Percentiles rank a stretch among this genome's conserved stretches.
Evolutionary conservation across 2,888 invertebrate genomes (phyloP).

Genomic region (Heterodera filipjevi): DNA sequence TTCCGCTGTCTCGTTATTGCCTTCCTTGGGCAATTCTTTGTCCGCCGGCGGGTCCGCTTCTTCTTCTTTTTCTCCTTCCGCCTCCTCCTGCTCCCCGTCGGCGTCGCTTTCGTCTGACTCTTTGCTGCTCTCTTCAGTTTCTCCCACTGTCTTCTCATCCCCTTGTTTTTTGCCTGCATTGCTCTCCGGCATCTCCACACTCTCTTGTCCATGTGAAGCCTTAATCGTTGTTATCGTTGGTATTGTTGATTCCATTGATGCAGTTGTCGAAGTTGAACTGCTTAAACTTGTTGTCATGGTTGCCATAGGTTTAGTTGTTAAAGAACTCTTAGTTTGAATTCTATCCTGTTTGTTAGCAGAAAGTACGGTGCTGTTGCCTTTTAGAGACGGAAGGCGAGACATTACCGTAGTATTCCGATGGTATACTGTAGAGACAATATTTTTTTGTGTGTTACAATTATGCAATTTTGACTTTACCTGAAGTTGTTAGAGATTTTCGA

Average conservation of each 20-base stretch:
- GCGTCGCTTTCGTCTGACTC: neutral
- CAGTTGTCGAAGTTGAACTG: neutral
- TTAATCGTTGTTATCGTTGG: too few relatives aligned
- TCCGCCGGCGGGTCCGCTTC: neutral
- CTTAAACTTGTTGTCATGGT: neutral
- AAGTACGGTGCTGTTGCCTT: neutral
- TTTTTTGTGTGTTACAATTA: too few relatives aligned
- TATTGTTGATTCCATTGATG: too few relatives aligned
- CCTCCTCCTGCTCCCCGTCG: neutral
- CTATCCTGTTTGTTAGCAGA: neutral
- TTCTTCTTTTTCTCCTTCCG: neutral
- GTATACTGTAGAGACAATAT: neutral
- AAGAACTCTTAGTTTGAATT: neutral
- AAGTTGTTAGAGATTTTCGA: neutral
- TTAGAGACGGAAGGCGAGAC: neutral
- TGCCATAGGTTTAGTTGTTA: neutral
- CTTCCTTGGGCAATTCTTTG: neutral
- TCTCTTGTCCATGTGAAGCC: neutral
- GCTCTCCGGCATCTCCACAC: conserved; percentile 4
- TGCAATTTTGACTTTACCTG: neutral
- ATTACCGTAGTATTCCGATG: neutral
- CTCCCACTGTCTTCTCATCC: neutral
- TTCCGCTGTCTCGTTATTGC: neutral
- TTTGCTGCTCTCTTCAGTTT: neutral
- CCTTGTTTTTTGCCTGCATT: neutral